phyloP scores from a whole-genome alignment of 2,797 vertebrate genomes.

The Paguma larvata region DNA sequence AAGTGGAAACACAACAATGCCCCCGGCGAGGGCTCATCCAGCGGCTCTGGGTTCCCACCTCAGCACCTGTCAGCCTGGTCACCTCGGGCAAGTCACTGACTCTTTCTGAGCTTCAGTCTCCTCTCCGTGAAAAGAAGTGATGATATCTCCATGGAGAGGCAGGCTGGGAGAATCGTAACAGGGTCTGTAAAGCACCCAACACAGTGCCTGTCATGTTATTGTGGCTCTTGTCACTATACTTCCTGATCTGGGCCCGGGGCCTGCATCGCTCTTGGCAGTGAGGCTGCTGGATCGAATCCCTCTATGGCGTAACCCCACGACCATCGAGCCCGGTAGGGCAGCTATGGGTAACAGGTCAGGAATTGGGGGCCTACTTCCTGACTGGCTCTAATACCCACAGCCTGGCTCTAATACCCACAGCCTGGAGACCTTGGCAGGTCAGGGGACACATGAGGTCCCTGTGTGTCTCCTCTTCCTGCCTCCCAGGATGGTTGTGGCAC shows the following conservation, averaged over 20 bases:
- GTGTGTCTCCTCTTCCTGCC: background rate
- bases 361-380: background rate
- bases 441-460: background rate
- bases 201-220: background rate
- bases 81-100: background rate
- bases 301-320: background rate
- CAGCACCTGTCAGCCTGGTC: background rate
- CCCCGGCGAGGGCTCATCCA: background rate
- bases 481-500: background rate
- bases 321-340: background rate
- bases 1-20: background rate
- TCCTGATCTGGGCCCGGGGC: background rate
- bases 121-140: background rate
- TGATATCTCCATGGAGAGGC: too few relatives aligned
- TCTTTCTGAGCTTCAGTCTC: background rate
- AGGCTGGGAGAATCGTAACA: background rate
- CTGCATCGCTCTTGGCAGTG: background rate
- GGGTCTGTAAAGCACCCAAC: background rate
- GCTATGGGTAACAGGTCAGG: background rate
- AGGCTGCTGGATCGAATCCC: background rate
- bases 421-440: background rate
- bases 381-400: background rate
- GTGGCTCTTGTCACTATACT: background rate
- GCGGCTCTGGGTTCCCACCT: background rate
- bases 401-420: background rate